Conservation (phyloP, 92 coral and sea anemone genomes). For the Actinernus sp. region DNA sequence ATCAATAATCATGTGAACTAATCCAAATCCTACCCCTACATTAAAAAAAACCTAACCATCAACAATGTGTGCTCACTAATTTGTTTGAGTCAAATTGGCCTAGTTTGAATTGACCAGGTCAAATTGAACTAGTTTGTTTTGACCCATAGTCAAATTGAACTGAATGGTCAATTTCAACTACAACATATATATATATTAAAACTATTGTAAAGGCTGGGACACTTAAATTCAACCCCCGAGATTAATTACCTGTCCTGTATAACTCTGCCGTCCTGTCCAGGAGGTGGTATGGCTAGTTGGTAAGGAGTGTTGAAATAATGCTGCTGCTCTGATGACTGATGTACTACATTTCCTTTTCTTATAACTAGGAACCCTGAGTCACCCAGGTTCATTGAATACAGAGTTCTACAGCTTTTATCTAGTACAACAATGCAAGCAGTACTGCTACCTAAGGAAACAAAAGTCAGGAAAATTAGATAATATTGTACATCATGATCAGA, state of each 20-base stretch:
- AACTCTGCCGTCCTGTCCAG: slow-evolving; percentile 92
- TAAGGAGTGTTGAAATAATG: slow-evolving; percentile 98
- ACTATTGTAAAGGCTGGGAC: too few relatives aligned
- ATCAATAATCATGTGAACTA: too few relatives aligned
- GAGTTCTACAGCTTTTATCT: slow-evolving; percentile 89
- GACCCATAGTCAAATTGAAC: too few relatives aligned
- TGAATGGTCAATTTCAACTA: too few relatives aligned
- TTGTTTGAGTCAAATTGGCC: too few relatives aligned
- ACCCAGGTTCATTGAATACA: slow-evolving; percentile 92
- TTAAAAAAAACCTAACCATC: too few relatives aligned
- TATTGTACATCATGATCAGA: background rate
- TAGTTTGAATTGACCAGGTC: too few relatives aligned
- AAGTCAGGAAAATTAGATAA: background rate
- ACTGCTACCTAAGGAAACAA: slow-evolving; percentile 91
- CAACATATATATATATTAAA: too few relatives aligned
- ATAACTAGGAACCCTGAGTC: slow-evolving; percentile 96
- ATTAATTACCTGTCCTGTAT: slow-evolving; percentile 99
- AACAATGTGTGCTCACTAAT: too few relatives aligned
- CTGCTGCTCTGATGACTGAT: slow-evolving; percentile 91
- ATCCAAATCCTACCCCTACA: too few relatives aligned
- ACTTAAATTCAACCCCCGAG: too few relatives aligned
- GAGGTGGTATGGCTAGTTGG: slow-evolving; percentile 97
- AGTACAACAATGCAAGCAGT: slow-evolving; percentile 94
- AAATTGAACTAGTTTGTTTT: too few relatives aligned
- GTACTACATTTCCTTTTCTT: slow-evolving; percentile 86